Percentiles rank a stretch among this genome's conserved stretches.
Evolutionary conservation across 2,888 invertebrate species (phyloP).

Genomic region (Drosophila stalkeri): DNA sequence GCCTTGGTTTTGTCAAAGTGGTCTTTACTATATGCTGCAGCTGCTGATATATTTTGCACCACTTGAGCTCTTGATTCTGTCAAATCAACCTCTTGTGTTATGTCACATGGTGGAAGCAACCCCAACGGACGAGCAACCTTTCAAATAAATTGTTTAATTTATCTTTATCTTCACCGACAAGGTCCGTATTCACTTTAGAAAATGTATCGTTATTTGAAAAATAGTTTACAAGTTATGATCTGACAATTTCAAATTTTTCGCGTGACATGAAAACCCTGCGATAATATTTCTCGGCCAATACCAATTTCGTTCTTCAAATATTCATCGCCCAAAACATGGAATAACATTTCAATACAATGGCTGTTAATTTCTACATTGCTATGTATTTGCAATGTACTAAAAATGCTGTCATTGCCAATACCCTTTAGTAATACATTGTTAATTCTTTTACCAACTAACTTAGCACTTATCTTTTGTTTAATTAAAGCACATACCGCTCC

Average conservation of each 20-base stretch:
- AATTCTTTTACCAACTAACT: conserved; percentile 1
- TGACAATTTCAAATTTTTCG: no score
- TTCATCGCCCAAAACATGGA: not conserved
- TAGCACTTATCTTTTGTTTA: not conserved
- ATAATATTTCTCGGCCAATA: no score
- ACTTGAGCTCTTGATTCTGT: not conserved
- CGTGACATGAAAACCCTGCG: no score
- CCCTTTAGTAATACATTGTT: not conserved
- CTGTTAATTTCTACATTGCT: not conserved
- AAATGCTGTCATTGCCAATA: not conserved
- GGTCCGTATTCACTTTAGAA: no score
- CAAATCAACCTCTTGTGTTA: not conserved
- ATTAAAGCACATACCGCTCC: not conserved
- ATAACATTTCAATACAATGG: not conserved
- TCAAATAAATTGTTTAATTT: not conserved
- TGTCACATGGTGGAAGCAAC: not conserved
- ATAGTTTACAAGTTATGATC: no score
- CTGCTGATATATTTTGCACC: not conserved
- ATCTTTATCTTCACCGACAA: no score
- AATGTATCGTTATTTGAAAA: no score
- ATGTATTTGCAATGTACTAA: not conserved
- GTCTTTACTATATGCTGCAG: not conserved
- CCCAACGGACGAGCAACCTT: not conserved
- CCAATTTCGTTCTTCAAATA: no score
- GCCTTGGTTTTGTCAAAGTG: not conserved